phyloP scores from a whole-genome alignment of 2,797 vertebrate species.

The Dallia pectoralis region DNA sequence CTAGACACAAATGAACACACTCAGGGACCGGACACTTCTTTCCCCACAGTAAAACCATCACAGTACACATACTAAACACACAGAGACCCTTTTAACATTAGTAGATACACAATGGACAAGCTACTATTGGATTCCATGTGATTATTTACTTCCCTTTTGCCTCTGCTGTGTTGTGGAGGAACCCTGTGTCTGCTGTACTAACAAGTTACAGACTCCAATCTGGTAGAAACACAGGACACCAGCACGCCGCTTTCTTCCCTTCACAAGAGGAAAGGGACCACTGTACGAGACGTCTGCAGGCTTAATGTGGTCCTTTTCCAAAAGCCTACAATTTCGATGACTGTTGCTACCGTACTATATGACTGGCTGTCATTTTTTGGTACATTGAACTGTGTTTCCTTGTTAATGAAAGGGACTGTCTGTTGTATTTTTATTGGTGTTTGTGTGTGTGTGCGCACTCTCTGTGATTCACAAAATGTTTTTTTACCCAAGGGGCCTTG shows the following conservation, averaged over 20 bases:
- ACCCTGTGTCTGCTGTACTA: not conserved
- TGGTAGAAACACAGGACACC: not conserved
- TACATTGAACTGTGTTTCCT: not conserved
- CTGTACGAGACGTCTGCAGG: not conserved
- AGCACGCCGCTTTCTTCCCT: not conserved
- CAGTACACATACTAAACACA: not conserved
- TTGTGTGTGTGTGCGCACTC: constrained; percentile 40
- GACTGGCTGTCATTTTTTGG: not conserved
- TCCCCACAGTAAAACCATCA: constrained; percentile 19
- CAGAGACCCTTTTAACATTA: not conserved
- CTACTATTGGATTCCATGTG: not conserved
- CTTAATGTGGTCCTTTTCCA: not conserved
- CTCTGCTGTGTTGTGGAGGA: not conserved
- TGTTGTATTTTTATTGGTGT: constrained; percentile 47
- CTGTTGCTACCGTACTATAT: not conserved
- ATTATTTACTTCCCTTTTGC: not conserved
- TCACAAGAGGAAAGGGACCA: constrained; percentile 4
- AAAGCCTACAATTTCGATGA: not conserved
- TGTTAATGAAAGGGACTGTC: constrained; percentile 20
- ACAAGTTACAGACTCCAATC: not conserved
- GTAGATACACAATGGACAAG: not conserved
- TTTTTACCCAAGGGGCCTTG: not conserved
- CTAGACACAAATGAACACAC: constrained; percentile 61
- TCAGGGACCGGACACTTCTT: constrained; percentile 12
- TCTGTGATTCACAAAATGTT: constrained; percentile 1